Conservation (phyloP, 2,113 vertebrate genomes). For the Prinia subflava region DNA sequence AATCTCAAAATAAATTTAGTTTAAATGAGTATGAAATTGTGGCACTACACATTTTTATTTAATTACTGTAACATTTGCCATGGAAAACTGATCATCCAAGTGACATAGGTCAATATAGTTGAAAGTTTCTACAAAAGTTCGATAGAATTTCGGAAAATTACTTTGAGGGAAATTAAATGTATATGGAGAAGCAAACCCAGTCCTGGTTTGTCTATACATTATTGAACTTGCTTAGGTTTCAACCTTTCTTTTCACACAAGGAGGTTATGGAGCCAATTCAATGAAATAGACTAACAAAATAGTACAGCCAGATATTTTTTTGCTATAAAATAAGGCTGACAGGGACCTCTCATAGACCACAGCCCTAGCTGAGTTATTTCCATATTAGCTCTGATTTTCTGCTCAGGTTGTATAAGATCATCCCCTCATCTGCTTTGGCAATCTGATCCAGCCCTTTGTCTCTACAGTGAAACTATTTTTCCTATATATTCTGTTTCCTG, state of each 20-base stretch:
- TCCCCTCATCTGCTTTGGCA: not conserved
- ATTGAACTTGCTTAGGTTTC: not conserved
- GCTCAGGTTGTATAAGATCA: not conserved
- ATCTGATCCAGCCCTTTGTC: accelerated
- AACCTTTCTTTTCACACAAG: not conserved
- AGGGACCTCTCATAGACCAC: not conserved
- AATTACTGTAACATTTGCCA: not conserved
- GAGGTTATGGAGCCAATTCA: not conserved
- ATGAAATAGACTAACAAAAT: not conserved
- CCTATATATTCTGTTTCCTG: not conserved
- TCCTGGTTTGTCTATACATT: not conserved
- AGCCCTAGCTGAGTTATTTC: not conserved
- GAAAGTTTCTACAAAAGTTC: not conserved
- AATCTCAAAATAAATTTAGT: not conserved
- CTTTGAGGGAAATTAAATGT: not conserved
- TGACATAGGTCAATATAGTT: not conserved
- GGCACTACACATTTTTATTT: not conserved
- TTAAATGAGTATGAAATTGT: not conserved
- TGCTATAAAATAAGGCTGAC: not conserved
- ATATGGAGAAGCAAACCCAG: not conserved
- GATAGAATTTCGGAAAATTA: not conserved
- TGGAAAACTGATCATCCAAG: not conserved
- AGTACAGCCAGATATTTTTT: not conserved
- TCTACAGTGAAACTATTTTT: not conserved
- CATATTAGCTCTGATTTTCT: not conserved